Conservation (phyloP, 2,888 invertebrate species). For the Cyaniris semiargus region DNA sequence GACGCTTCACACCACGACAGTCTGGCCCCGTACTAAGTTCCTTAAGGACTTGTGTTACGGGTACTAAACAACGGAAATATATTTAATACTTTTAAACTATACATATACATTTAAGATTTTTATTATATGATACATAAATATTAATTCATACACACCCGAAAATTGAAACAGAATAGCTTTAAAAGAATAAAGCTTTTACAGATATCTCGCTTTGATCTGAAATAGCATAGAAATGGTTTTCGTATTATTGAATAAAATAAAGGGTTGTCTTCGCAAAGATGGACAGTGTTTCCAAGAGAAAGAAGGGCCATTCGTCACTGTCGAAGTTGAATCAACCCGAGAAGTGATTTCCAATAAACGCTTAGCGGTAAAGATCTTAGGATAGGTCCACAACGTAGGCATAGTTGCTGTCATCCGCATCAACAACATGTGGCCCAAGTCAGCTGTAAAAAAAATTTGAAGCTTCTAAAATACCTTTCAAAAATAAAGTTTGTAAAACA, state of each 20-base stretch:
- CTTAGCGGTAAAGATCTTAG: slow-evolving; percentile 51
- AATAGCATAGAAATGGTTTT: slow-evolving; percentile 12
- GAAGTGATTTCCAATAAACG: slow-evolving; percentile 60
- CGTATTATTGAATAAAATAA: slow-evolving; percentile 25
- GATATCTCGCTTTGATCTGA: background rate
- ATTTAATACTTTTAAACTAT: no score
- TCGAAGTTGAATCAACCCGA: slow-evolving; percentile 52
- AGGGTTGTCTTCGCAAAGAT: slow-evolving; percentile 19
- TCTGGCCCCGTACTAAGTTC: no score
- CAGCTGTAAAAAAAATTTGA: no score
- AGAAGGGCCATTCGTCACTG: slow-evolving; percentile 65
- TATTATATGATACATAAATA: no score
- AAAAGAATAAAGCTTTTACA: background rate
- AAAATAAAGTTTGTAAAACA: no score
- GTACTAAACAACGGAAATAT: no score
- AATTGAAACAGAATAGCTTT: background rate
- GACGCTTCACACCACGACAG: no score
- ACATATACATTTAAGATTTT: no score
- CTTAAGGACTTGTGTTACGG: no score
- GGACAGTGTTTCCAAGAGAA: slow-evolving; percentile 39
- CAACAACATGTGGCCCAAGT: no score
- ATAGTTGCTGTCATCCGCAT: background rate
- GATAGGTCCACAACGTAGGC: background rate
- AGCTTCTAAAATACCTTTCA: no score
- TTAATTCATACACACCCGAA: no score